These are phyloP conservation scores for Euzophera pinguis DNA, from an alignment of 2,888 invertebrate species.

Conservation along the genomic window DNA sequence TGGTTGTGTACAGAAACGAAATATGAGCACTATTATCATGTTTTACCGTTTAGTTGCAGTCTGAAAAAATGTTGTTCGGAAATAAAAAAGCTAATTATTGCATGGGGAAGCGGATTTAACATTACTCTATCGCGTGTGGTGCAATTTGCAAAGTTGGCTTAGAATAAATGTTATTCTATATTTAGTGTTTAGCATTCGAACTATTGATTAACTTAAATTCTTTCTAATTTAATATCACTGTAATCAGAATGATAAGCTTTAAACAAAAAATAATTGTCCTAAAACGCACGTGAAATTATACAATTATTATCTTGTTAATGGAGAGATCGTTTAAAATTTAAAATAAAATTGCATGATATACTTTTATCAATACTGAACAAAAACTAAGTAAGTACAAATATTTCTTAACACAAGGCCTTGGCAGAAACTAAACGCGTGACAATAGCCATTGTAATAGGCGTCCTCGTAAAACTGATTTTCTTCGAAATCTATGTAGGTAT, in stretches of 20 bases:
- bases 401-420: slow-evolving; percentile 5
- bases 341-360: background rate
- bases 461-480: slow-evolving; percentile 9
- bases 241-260: no score
- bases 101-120: background rate
- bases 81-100: background rate
- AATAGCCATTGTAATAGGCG: background rate
- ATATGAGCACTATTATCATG: background rate
- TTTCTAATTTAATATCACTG: no score
- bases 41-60: background rate
- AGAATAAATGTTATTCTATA: background rate
- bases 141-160: slow-evolving; percentile 2
- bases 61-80: background rate
- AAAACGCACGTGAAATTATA: no score
- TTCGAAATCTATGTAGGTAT: slow-evolving; percentile 10
- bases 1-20: background rate
- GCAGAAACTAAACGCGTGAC: slow-evolving; percentile 6
- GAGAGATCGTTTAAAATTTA: background rate
- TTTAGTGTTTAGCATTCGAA: background rate
- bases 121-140: background rate
- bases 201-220: no score
- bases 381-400: background rate
- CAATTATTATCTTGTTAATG: no score
- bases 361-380: background rate
- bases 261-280: no score